phyloP scores from a whole-genome alignment of 1,140 invertebrate genomes.

The Dinoponera quadriceps region DNA sequence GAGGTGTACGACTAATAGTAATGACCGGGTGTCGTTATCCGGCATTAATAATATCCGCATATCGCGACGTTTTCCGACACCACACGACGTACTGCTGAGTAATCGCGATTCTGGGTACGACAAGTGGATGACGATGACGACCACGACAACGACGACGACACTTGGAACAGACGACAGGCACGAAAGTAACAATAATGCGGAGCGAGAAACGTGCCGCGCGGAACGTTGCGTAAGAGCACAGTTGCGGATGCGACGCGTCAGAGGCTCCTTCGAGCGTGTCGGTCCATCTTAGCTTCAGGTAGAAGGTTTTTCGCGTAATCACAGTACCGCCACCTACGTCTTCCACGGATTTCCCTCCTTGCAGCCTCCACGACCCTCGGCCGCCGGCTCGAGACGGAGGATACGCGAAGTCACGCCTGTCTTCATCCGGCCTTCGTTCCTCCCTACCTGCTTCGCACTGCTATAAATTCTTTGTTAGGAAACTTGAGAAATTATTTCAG shows the following conservation, averaged over 20 bases:
- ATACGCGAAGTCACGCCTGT: conserved; percentile 63
- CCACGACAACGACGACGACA: conserved; percentile 56
- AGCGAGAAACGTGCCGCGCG: conserved; percentile 65
- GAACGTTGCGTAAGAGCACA: conserved; percentile 68
- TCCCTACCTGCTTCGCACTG: conserved; percentile 21
- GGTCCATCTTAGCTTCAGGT: conserved; percentile 68
- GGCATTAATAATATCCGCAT: conserved; percentile 51
- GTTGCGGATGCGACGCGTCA: conserved; percentile 77
- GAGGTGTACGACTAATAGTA: background rate
- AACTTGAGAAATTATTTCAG: conserved; percentile 50
- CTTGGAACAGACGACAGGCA: conserved; percentile 69
- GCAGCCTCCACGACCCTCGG: conserved; percentile 53
- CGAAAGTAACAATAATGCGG: conserved; percentile 71
- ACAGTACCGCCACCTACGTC: conserved; percentile 65
- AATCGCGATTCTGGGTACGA: conserved; percentile 45
- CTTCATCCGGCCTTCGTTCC: conserved; percentile 67
- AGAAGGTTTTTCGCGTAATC: conserved; percentile 64
- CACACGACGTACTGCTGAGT: conserved; percentile 40
- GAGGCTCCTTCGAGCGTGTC: conserved; percentile 75
- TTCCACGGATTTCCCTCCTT: conserved; percentile 68
- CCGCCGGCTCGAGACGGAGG: conserved; percentile 38
- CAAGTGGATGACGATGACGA: conserved; percentile 47
- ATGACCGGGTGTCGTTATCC: conserved; percentile 19
- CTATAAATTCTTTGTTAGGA: conserved; percentile 50
- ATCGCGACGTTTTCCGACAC: conserved; percentile 19